Base-by-base conservation (phyloP, 2,888 invertebrate species). In the Erebia ligea region DNA sequence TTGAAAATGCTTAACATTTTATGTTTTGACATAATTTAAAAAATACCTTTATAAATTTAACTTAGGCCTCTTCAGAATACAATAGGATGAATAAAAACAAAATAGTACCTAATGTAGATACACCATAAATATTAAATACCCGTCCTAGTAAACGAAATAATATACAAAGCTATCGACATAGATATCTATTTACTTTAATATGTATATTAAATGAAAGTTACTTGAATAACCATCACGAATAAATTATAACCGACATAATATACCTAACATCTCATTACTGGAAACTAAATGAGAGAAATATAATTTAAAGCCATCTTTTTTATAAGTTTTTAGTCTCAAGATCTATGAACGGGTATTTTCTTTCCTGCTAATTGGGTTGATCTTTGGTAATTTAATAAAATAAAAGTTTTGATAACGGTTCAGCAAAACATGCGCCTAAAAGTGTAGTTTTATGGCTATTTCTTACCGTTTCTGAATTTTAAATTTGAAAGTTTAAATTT, bases 291-390 rank as follows among this genome's bases (percentile, higher is more conserved):
- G 48, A 48, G 62, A 48, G 15, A 1, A 48, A 50, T 62, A 48
- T 25, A 42, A 21, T 50, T 63, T 25, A 63, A 42, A 48, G 25
- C 8, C 13, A 50, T 50, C 4, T 59, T 52, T 50, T 50, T 50
- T n/a, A n/a, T 50, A 17, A 8, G 17, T 52, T 52, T 59, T 59
- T 42, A 42, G 19, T 42, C 42, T 42, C 56, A 48, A 62, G 45
- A 48, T 45, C 19, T 21, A 25, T 34, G n/a, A 67, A 59, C 50
- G 25, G 52, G 50, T 52, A 15, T 59, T 67, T 67, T 67, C 19
- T 59, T 67, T 67, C 59, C 15, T 45, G 34, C 19, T 67, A 59
- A 59, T 67, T 67, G 52, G 40, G 9, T 56, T 67, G 50, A 50
- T 57, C 52, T 52, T 52, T 52, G 52, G 17, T 67, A 67, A 59